A percentile compares a stretch with the other conserved stretches of the same genome.
Evolutionary conservation across 2,888 invertebrate species (phyloP).

Genomic region (Caenorhabditis sp.): DNA sequence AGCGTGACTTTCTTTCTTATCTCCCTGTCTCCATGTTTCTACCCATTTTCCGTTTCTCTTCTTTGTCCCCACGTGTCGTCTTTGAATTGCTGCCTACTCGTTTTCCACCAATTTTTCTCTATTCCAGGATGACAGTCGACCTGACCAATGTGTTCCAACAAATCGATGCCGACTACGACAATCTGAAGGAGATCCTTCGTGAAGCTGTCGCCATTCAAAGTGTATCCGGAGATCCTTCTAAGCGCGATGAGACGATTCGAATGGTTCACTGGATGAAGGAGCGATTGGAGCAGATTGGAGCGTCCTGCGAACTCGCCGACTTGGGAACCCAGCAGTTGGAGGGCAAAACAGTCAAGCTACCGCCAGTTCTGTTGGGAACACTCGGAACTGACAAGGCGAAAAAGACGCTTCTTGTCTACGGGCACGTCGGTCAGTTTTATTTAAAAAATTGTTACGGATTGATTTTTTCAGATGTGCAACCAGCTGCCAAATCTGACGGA

Average conservation of each 20-base stretch:
- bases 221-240: conserved; percentile 93
- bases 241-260: conserved; percentile 89
- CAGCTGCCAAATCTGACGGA: conserved; percentile 85
- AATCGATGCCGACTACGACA: conserved; percentile 60
- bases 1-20: conserved; percentile 44
- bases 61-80: conserved; percentile 20
- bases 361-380: conserved; percentile 78
- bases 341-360: conserved; percentile 71
- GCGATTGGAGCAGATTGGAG: conserved; percentile 66
- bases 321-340: conserved; percentile 68
- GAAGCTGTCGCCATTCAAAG: conserved; percentile 94
- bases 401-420: conserved; percentile 95
- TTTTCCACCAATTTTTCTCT: background rate
- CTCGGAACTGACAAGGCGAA: conserved; percentile 90
- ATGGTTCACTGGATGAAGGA: conserved; percentile 90
- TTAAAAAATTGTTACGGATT: background rate
- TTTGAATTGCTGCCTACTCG: background rate
- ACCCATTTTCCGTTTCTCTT: conserved; percentile 16
- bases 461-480: conserved; percentile 69
- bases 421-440: conserved; percentile 88
- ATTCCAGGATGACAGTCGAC: conserved; percentile 46
- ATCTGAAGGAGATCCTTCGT: conserved; percentile 62
- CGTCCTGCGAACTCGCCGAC: conserved; percentile 64
- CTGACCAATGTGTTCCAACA: conserved; percentile 54
- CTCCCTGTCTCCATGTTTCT: conserved; percentile 10